Percentiles rank a stretch among this genome's conserved stretches.
Conservation (phyloP, 2,888 invertebrate genomes). For the Acheta domesticus region DNA sequence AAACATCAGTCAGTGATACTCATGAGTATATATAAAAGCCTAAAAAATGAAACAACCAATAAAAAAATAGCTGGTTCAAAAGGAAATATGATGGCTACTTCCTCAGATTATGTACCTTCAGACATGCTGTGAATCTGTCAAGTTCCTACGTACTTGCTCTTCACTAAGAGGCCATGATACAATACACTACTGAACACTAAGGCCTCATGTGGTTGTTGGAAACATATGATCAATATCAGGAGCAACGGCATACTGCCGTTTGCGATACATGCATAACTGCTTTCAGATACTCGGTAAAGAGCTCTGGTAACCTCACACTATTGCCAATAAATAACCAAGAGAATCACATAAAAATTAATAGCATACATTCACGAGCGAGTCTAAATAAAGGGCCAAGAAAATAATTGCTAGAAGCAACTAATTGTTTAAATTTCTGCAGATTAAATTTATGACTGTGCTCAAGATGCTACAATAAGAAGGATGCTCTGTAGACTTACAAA, state of each 20-base stretch:
- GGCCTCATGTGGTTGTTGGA: not conserved
- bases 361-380: not conserved
- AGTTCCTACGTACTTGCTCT: conserved; percentile 9
- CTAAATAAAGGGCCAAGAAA: not conserved
- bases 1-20: not conserved
- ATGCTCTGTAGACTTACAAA: not conserved
- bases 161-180: conserved; percentile 7
- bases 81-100: conserved; percentile 18
- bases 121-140: conserved; percentile 1
- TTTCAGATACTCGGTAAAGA: not conserved
- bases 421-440: conserved; percentile 2
- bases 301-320: not conserved
- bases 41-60: conserved; percentile 18
- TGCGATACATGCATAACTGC: not conserved
- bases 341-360: not conserved
- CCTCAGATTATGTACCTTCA: not conserved
- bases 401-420: not conserved
- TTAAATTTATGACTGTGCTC: not conserved
- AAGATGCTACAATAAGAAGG: not conserved
- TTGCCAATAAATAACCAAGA: not conserved
- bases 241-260: not conserved
- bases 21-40: conserved; percentile 11
- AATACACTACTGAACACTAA: conserved; percentile 10
- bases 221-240: conserved; percentile 1
- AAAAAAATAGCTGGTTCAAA: conserved; percentile 18